A percentile compares a stretch with the other conserved stretches of the same genome.
Conservation (phyloP, 2,888 invertebrate genomes). For the Alitta virens region DNA sequence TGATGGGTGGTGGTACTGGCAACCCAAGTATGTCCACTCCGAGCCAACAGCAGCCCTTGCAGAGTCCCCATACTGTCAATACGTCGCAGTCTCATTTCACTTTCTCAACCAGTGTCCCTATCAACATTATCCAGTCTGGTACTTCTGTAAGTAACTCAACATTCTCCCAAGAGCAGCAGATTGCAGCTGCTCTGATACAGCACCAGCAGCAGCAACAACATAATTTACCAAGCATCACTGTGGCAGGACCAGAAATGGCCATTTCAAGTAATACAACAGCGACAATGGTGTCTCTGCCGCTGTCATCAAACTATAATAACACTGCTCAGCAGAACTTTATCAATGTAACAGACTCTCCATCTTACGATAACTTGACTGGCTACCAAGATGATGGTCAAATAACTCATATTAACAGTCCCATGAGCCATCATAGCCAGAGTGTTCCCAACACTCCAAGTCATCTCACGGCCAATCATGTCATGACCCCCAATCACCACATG, state of each 20-base stretch:
- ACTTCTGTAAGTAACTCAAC: no score
- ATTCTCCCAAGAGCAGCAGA: conserved; percentile 27
- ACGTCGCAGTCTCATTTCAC: no score
- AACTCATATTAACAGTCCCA: no score
- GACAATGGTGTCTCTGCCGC: conserved; percentile 39
- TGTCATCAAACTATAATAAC: conserved; percentile 51
- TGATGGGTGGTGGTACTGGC: no score
- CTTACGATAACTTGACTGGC: no score
- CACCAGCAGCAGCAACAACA: conserved; percentile 15
- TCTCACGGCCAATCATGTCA: conserved; percentile 6
- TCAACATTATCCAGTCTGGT: no score
- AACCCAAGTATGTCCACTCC: no score
- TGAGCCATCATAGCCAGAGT: no score
- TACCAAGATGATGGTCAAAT: no score
- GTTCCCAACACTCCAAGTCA: neutral
- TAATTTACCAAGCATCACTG: conserved; percentile 13
- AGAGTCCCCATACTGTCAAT: neutral
- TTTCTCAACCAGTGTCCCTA: no score
- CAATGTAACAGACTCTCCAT: conserved; percentile 16
- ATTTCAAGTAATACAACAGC: conserved; percentile 4
- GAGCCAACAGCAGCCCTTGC: conserved; percentile 31
- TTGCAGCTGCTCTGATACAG: conserved; percentile 16
- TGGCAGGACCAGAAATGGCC: conserved; percentile 4
- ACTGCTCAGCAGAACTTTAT: conserved; percentile 51
- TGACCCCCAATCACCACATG: conserved; percentile 9